Percentiles rank a stretch among this genome's conserved stretches.
These are phyloP conservation scores for Nannoperca australis DNA, from an alignment of 2,797 vertebrate species.

Conservation along the genomic window DNA sequence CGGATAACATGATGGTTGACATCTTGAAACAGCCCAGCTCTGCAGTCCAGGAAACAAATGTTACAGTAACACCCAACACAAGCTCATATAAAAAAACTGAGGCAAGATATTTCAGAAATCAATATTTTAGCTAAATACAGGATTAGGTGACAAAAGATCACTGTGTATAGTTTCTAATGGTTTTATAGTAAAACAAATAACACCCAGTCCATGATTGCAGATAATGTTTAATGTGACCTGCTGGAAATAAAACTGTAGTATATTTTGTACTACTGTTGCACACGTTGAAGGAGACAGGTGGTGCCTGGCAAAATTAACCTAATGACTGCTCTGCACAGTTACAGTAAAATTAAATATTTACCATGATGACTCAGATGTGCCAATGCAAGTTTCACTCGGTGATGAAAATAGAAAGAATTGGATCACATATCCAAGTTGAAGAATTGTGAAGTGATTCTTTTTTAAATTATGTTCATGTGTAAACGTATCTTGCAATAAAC, in stretches of 20 bases:
- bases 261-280: slow-evolving; percentile 13
- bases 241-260: slow-evolving; percentile 3
- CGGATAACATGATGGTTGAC: neutral
- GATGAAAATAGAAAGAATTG: slow-evolving; percentile 26
- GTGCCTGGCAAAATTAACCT: slow-evolving; percentile 34
- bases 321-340: slow-evolving; percentile 28
- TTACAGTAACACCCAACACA: neutral
- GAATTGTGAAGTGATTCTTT: neutral
- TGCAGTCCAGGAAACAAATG: neutral
- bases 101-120: neutral
- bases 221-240: neutral
- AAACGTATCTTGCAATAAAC: slow-evolving; percentile 10
- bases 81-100: neutral
- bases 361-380: slow-evolving; percentile 34
- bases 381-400: slow-evolving; percentile 17
- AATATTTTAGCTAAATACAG: neutral
- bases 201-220: neutral
- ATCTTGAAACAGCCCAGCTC: neutral
- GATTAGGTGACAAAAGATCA: neutral
- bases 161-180: neutral
- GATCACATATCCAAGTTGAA: slow-evolving; percentile 15
- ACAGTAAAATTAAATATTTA: slow-evolving; percentile 35
- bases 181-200: slow-evolving; percentile 4
- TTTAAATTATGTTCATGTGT: neutral
- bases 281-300: slow-evolving; percentile 44